Percentiles rank a stretch among this genome's conserved stretches.
Evolutionary conservation across 37 sponge, comb jelly and placozoan species (phyloP).

Genomic region (Ianthella basta): DNA sequence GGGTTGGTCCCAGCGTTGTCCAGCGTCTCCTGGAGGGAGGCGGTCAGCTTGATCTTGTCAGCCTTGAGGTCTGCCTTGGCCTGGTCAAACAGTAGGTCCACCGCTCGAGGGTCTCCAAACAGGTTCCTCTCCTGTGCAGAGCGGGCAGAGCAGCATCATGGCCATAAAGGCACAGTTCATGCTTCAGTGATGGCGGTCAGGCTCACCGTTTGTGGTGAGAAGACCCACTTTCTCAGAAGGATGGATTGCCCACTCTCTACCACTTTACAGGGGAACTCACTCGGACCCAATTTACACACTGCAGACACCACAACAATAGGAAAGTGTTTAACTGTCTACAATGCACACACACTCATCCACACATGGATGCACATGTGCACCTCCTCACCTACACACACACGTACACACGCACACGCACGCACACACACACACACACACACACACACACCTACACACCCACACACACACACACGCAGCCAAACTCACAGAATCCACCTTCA

Average conservation of each 20-base stretch:
- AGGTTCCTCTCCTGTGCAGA: conserved; percentile 44
- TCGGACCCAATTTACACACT: conserved; percentile 77
- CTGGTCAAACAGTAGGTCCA: conserved; percentile 74
- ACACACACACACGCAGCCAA: background rate
- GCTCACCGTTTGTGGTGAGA: conserved; percentile 50
- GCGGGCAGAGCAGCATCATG: no score
- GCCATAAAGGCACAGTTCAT: no score
- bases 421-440: no score
- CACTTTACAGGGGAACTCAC: conserved; percentile 73
- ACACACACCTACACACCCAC: background rate
- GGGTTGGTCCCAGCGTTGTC: conserved; percentile 40
- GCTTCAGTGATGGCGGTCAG: background rate
- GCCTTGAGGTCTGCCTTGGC: conserved; percentile 72
- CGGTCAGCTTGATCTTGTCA: conserved; percentile 42
- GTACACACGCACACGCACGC: no score
- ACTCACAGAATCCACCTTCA: conserved; percentile 31
- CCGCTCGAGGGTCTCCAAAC: conserved; percentile 35
- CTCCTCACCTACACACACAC: no score
- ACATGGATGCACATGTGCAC: no score
- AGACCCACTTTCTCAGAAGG: conserved; percentile 84
- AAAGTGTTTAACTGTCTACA: no score
- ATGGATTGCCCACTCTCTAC: conserved; percentile 22
- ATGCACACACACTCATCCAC: no score
- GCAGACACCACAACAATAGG: background rate
- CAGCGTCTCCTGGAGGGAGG: conserved; percentile 34